Conservation (phyloP, 2,888 invertebrate genomes). For the Anorthoa munda region DNA sequence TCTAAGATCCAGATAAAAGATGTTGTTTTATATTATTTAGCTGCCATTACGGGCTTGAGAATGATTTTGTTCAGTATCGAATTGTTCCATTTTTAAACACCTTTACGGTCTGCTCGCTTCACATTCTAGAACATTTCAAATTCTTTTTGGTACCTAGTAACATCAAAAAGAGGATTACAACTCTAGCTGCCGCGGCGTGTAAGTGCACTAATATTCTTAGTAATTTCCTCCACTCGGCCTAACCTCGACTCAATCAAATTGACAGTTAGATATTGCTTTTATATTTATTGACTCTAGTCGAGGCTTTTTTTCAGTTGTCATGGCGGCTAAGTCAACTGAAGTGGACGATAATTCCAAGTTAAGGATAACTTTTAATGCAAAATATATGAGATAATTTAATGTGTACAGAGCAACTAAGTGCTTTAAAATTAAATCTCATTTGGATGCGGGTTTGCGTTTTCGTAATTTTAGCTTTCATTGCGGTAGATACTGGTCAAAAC, state of each 20-base stretch:
- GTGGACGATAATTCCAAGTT: background rate
- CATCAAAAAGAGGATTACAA: background rate
- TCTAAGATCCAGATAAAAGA: constrained; percentile 64
- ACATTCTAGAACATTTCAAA: constrained; percentile 21
- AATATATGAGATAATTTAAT: constrained; percentile 39
- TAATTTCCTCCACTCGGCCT: background rate
- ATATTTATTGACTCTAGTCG: no score
- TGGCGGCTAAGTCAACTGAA: no score
- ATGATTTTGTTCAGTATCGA: constrained; percentile 42
- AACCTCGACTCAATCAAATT: background rate
- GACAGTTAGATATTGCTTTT: background rate
- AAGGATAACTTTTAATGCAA: background rate
- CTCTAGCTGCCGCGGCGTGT: background rate
- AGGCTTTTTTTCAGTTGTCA: no score
- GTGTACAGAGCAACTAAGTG: constrained; percentile 24
- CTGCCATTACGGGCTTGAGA: constrained; percentile 44
- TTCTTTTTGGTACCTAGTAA: background rate
- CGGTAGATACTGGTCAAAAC: constrained; percentile 22
- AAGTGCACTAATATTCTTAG: background rate
- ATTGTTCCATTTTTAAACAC: constrained; percentile 40
- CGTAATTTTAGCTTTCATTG: constrained; percentile 50
- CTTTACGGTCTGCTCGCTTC: constrained; percentile 14
- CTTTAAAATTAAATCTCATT: constrained; percentile 55
- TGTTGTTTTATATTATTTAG: constrained; percentile 61
- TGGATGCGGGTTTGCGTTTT: constrained; percentile 41